Base-by-base conservation (phyloP, 2,113 vertebrate genomes). In the Alosa alosa region DNA sequence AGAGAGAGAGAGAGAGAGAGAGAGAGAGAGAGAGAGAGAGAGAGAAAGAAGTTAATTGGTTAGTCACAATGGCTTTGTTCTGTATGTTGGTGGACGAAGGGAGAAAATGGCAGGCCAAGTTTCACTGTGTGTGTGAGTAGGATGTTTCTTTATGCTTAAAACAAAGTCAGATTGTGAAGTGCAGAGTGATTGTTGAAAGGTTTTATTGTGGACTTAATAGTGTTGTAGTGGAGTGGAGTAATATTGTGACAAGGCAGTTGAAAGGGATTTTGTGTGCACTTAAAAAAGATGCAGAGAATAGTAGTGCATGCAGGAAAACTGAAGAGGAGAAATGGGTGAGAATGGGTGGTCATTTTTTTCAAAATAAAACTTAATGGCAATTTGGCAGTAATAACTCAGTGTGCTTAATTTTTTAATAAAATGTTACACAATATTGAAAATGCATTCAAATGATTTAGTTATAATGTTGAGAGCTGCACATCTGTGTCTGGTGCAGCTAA, bases 11-110 rank as follows among this genome's bases (percentile, higher is more conserved):
- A 5, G 64, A 31, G 64, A 11, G 64, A 31, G 25, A 25, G 68
- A 84, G 68, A 20, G 22, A 3, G n/a, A 83, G 83, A 82, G 86
- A 81, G 52, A 75, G 68, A 13, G 11, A 11, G n/a, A 1, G 10
- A 36, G 68, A 78, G 25, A 72, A 25, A 94, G 94, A 95, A 94
- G 94, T 95, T 96, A 96, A 96, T 97, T 97, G 94, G 93, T 90
- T 93, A 96, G 93, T 94, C 95, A 93, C 95, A 90, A 92, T 90
- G 87, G 91, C 89, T 93, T 94, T 93, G 88, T 86, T 86, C 93
- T 90, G 92, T 92, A 78, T 78, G 31, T 36, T 39, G 72, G 72
- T 41, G 31, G 31, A 17, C 2, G 72, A 18, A 4, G 36, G 31
- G 13, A 17, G 36, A 78, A 78, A 92, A 85, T 91, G 72, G 87